These are phyloP conservation scores for Hiodon tergisus DNA, from an alignment of 2,113 vertebrate species.

Conservation along the genomic window DNA sequence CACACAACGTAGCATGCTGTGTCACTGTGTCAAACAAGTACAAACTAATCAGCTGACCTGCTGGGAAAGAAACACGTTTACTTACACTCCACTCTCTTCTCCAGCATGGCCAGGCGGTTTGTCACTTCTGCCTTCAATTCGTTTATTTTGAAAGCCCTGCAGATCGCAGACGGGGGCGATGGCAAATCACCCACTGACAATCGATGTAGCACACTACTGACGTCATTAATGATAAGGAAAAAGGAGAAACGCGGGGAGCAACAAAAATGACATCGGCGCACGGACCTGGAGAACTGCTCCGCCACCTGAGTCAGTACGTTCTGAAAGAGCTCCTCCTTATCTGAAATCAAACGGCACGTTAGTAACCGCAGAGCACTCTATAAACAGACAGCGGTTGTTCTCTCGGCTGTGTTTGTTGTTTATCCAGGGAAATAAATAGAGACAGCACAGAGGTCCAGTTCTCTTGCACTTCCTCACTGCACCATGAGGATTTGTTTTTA, in stretches of 20 bases:
- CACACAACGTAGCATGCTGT: too few species aligned
- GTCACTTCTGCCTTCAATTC: slow-evolving; percentile 84
- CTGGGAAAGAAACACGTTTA: slow-evolving; percentile 24
- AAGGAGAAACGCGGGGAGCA: background rate
- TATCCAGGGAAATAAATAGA: too few species aligned
- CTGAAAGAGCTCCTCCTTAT: slow-evolving; percentile 83
- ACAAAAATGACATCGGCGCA: background rate
- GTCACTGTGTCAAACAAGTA: too few species aligned
- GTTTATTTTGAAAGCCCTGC: slow-evolving; percentile 84
- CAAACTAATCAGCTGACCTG: background rate
- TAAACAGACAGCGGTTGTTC: too few species aligned
- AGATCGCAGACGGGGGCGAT: background rate
- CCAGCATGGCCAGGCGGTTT: slow-evolving; percentile 80
- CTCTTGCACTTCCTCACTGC: too few species aligned
- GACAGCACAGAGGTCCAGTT: too few species aligned
- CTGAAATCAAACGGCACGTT: slow-evolving; percentile 34
- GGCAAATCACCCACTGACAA: too few species aligned
- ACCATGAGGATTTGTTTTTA: too few species aligned
- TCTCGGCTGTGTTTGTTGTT: too few species aligned
- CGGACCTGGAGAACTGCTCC: slow-evolving; percentile 85
- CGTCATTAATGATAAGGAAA: background rate
- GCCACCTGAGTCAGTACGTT: slow-evolving; percentile 80
- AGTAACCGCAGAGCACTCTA: background rate
- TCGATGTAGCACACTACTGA: too few species aligned
- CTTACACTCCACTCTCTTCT: slow-evolving; percentile 88